Evolutionary conservation across 64 coral and sea anemone genomes (phyloP), one percentile per base, ranked within the genome.

Genomic region (Pocillopora verrucosa): DNA sequence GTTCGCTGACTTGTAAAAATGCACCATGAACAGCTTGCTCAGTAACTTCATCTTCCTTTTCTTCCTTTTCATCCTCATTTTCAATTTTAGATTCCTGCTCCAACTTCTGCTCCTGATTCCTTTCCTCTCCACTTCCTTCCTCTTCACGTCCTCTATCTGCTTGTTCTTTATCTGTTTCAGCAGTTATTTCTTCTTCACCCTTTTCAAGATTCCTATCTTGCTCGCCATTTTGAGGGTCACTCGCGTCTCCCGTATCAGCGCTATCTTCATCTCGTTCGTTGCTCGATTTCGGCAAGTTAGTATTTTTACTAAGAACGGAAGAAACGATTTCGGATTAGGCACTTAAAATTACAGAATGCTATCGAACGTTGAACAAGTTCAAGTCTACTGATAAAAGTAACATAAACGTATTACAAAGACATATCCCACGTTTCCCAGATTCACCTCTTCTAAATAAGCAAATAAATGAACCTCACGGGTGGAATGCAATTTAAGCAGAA

Each of bases 1-100:
- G 88, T 19, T 99, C 88, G 80, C 91, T 92, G 73, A 99, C 90
- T 83, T 89, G 91, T 17, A 92, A 15, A 87, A 94, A 98, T 24
- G 75, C 74, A 15, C 64, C 36, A 19, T 72, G n/a, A 70, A 85
- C 45, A 72, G 82, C 20, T 45, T 93, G 72, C 9, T 75, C 11
- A 57, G 56, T 35, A 26, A 45, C 77, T 6, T 80, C 80, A 30
- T 63, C 78, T 16, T 79, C 83, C 69, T 81, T 63, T 61, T 14
- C 72, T 0, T 57, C 41, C 2, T 65, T 60, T 30, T 15, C 56
- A 22, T 24, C 75, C 63, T 90, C 88, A 10, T 90, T 20, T 30
- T 69, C 64, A 87, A 13, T 58, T 76, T 82, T 81, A 34, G 81
- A 22, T 65, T 82, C 79, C 2, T 72, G 36, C 25, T 7, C 84